phyloP scores from a whole-genome alignment of 2,888 invertebrate species.

The Dasypogon diadema region DNA sequence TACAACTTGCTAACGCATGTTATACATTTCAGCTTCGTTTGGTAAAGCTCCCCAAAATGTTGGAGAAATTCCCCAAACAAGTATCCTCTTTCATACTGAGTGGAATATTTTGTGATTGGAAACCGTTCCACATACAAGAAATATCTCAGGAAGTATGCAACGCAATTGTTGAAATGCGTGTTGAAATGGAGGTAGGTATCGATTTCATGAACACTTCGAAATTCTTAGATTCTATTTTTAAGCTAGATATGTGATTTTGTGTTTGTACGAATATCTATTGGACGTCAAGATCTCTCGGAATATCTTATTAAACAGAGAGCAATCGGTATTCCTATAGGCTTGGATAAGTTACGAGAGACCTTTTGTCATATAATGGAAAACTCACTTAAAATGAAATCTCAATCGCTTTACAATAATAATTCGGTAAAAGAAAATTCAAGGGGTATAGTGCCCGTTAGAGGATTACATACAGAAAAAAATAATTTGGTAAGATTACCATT shows the following conservation, averaged over 20 bases:
- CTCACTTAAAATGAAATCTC: background rate
- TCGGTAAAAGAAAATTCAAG: background rate
- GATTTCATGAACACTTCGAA: too few species aligned
- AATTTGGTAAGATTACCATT: background rate
- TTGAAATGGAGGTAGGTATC: conserved; percentile 16
- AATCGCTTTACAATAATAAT: background rate
- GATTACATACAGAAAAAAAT: background rate
- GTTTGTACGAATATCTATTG: background rate
- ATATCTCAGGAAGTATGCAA: conserved; percentile 32
- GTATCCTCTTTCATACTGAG: conserved; percentile 47
- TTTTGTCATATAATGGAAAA: conserved; percentile 13
- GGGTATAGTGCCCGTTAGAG: background rate
- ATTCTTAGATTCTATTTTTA: conserved; percentile 4
- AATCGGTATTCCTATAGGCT: background rate
- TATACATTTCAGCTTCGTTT: conserved; percentile 50
- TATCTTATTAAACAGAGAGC: conserved; percentile 6
- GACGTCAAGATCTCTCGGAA: background rate
- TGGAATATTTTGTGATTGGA: conserved; percentile 53
- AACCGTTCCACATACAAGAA: conserved; percentile 47
- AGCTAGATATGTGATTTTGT: background rate
- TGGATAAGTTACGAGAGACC: conserved; percentile 12
- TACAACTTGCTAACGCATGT: too few species aligned
- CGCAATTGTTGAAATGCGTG: background rate
- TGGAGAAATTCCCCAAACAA: conserved; percentile 48
- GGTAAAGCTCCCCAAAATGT: conserved; percentile 36